These are phyloP conservation scores for Eptatretus burgeri DNA, from an alignment of 2,113 vertebrate genomes.

Conservation along the genomic window DNA sequence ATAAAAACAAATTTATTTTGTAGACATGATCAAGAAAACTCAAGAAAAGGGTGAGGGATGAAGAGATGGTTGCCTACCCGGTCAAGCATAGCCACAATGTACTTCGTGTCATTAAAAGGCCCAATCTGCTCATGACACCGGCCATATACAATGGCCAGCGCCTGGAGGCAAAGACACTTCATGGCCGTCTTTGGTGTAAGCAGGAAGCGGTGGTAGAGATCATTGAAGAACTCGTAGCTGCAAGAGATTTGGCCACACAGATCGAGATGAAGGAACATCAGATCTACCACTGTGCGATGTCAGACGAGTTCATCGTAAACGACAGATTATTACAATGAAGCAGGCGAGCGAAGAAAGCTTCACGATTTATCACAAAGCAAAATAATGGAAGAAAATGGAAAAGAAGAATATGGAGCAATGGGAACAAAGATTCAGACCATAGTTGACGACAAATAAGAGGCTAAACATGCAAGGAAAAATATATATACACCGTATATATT, in stretches of 20 bases:
- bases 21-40: no score
- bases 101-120: slow-evolving; percentile 71
- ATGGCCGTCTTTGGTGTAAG: slow-evolving; percentile 89
- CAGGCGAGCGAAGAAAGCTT: slow-evolving; percentile 3
- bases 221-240: slow-evolving; percentile 95
- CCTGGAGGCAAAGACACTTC: slow-evolving; percentile 96
- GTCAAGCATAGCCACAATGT: slow-evolving; percentile 88
- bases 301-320: no score
- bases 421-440: no score
- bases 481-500: no score
- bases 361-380: slow-evolving; percentile 9
- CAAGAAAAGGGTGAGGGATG: no score
- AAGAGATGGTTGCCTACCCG: slow-evolving; percentile 28
- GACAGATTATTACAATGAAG: no score
- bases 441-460: no score
- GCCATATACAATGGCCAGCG: slow-evolving; percentile 74
- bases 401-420: neutral
- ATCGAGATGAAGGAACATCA: neutral
- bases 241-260: slow-evolving; percentile 6
- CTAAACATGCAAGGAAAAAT: no score
- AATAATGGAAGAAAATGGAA: slow-evolving; percentile 2
- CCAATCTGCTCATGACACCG: slow-evolving; percentile 85
- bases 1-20: no score
- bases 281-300: slow-evolving; percentile 2
- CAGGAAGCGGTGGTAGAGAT: slow-evolving; percentile 88